Conservation (phyloP, 2,113 vertebrate genomes). For the Microcebus lehilahytsara region DNA sequence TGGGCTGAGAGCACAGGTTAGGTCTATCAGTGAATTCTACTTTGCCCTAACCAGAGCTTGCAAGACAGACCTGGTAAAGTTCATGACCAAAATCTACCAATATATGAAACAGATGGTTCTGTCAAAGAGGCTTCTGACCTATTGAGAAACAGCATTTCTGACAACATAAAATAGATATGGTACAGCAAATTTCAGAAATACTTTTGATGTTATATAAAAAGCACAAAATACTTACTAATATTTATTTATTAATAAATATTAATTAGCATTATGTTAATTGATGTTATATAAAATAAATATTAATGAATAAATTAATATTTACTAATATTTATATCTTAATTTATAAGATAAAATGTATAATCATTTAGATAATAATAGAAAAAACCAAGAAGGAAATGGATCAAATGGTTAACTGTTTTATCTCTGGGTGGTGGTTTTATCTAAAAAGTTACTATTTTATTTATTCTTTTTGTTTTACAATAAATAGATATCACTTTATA, state of each 20-base stretch:
- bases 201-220: neutral
- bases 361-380: neutral
- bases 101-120: neutral
- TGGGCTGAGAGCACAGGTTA: neutral
- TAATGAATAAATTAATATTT: neutral
- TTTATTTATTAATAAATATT: neutral
- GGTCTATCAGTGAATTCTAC: neutral
- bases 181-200: neutral
- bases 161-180: neutral
- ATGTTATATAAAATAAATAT: too few species aligned
- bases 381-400: neutral
- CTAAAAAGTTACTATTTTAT: neutral
- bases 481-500: neutral
- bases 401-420: neutral
- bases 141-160: neutral
- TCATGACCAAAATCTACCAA: neutral
- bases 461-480: neutral
- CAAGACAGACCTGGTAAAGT: neutral
- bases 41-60: neutral
- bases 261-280: too few species aligned
- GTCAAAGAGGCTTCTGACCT: neutral
- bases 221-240: neutral
- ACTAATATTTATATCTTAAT: neutral
- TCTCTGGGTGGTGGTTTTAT: neutral
- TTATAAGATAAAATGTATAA: neutral